phyloP scores from a whole-genome alignment of 2,797 vertebrate genomes.

The Gobio occitaniae region DNA sequence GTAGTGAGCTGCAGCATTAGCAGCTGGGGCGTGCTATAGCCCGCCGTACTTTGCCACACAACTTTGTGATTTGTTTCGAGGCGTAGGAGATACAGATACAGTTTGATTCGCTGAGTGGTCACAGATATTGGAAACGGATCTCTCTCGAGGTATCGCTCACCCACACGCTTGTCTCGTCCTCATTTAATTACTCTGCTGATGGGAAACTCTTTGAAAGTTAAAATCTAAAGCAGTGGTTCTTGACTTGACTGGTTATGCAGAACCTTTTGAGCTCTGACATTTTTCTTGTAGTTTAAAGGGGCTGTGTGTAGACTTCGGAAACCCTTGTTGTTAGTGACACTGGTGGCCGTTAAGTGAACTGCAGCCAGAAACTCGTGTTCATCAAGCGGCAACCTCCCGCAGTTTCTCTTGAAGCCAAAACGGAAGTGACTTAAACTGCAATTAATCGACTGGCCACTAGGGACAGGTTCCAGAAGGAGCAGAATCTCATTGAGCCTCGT shows the following conservation, averaged over 20 bases:
- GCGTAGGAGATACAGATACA: conserved; percentile 32
- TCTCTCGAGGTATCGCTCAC: conserved; percentile 14
- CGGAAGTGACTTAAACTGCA: too few species aligned
- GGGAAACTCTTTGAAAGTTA: not conserved
- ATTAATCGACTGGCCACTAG: too few species aligned
- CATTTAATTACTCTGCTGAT: conserved; percentile 18
- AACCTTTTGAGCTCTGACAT: not conserved
- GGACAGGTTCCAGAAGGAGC: too few species aligned
- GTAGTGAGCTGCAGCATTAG: conserved; percentile 64
- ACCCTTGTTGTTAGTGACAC: too few species aligned
- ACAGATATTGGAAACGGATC: conserved; percentile 22
- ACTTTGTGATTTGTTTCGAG: conserved; percentile 31
- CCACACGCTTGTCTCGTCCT: not conserved
- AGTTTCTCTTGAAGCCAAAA: too few species aligned
- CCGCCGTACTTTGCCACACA: conserved; percentile 45
- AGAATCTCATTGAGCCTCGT: too few species aligned
- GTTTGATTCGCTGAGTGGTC: conserved; percentile 27
- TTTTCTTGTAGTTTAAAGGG: not conserved
- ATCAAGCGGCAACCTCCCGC: too few species aligned
- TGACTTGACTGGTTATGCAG: not conserved
- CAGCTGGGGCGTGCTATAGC: conserved; percentile 52
- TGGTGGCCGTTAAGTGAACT: too few species aligned
- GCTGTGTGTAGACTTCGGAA: too few species aligned
- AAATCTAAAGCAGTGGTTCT: not conserved
- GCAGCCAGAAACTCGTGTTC: too few species aligned